Evolutionary conservation across 2,888 invertebrate species (phyloP).

Genomic region (Melitaea athalia): DNA sequence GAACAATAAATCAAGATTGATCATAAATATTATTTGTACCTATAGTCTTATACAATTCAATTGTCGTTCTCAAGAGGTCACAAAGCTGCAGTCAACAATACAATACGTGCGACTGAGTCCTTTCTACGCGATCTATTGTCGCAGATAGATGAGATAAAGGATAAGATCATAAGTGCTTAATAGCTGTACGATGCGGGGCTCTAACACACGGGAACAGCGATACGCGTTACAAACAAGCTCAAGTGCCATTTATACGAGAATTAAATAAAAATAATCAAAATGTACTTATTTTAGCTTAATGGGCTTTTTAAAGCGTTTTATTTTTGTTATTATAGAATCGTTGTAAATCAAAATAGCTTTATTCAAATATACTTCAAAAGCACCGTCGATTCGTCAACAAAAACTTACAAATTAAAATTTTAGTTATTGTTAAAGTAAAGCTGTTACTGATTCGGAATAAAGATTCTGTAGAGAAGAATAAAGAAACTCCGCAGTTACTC

Average conservation of each 20-base stretch:
- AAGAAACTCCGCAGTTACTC: too few species aligned
- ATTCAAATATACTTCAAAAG: too few species aligned
- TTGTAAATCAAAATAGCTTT: too few species aligned
- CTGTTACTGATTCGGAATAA: too few species aligned
- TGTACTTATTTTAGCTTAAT: too few species aligned
- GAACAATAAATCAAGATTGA: too few species aligned
- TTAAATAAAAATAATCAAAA: background rate
- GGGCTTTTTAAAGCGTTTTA: too few species aligned
- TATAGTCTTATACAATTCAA: background rate
- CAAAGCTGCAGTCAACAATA: constrained; percentile 13
- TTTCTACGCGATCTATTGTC: constrained; percentile 18
- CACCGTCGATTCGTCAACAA: too few species aligned
- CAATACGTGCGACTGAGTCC: constrained; percentile 15
- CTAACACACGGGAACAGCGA: constrained; percentile 6
- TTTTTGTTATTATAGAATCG: too few species aligned
- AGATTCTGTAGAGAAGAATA: too few species aligned
- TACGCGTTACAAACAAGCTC: background rate
- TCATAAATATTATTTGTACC: background rate
- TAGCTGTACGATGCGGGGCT: constrained; percentile 19
- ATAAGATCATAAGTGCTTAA: constrained; percentile 28
- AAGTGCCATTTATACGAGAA: background rate
- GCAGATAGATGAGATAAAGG: constrained; percentile 18
- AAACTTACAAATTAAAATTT: too few species aligned
- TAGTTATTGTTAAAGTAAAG: too few species aligned
- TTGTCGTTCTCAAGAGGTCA: constrained; percentile 20